Conservation (phyloP, 1,140 invertebrate species). For the Cyclina sinensis region DNA sequence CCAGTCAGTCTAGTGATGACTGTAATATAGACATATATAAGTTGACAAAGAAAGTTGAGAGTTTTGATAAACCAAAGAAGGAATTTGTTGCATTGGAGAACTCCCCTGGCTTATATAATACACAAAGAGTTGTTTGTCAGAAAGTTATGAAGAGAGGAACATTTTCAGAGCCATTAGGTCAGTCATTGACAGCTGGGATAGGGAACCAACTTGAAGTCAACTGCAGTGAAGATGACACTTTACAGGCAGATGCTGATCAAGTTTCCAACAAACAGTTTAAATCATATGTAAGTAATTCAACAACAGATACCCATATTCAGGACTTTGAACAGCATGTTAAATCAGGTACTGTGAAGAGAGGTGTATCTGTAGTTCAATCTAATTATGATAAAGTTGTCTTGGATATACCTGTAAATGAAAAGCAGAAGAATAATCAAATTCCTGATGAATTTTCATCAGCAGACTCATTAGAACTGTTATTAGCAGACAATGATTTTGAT, state of each 20-base stretch:
- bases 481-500: conserved; percentile 43
- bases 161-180: neutral
- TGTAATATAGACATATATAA: conserved; percentile 46
- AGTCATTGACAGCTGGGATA: neutral
- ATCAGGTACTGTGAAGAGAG: no score
- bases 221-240: neutral
- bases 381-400: neutral
- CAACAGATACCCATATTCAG: neutral
- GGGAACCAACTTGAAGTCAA: neutral
- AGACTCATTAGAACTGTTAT: conserved; percentile 57
- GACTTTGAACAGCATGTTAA: neutral
- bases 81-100: conserved; percentile 33
- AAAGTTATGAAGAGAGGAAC: neutral
- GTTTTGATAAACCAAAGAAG: neutral
- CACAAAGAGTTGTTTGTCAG: conserved; percentile 26
- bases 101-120: conserved; percentile 22
- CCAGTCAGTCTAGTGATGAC: conserved; percentile 59
- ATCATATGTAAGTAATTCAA: neutral
- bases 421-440: neutral
- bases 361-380: neutral
- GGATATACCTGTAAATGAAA: neutral
- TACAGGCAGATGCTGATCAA: neutral
- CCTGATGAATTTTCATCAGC: conserved; percentile 28
- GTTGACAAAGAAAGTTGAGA: conserved; percentile 43
- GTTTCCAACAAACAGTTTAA: neutral